phyloP scores from a whole-genome alignment of 2,888 invertebrate species.

The Heteropelma amictum region DNA sequence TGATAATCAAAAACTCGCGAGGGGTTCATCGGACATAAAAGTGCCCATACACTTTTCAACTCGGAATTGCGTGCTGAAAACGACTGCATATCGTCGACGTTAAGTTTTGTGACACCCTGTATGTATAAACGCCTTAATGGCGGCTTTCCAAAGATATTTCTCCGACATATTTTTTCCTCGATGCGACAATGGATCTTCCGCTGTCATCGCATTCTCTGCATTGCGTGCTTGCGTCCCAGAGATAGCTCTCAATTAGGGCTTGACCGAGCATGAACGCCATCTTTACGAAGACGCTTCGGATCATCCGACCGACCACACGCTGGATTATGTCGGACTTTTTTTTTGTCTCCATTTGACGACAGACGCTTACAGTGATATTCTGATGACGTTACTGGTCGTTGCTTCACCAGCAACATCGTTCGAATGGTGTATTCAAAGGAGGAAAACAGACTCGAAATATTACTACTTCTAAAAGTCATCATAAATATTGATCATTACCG shows the following conservation, averaged over 20 bases:
- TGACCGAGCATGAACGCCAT: not conserved
- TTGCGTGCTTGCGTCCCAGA: constrained; percentile 63
- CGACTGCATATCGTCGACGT: too few species aligned
- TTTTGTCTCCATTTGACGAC: not conserved
- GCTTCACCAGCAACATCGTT: too few species aligned
- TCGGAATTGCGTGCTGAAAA: too few species aligned
- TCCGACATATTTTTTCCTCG: constrained; percentile 25
- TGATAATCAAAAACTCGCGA: too few species aligned
- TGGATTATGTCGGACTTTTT: constrained; percentile 22
- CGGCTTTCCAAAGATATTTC: constrained; percentile 34
- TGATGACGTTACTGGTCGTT: too few species aligned
- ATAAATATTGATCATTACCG: too few species aligned
- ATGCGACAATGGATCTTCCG: constrained; percentile 67
- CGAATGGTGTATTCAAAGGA: too few species aligned
- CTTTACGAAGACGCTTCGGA: not conserved
- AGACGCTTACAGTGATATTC: too few species aligned
- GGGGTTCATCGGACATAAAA: too few species aligned
- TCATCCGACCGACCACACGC: constrained; percentile 37
- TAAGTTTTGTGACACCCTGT: not conserved
- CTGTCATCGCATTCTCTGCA: constrained; percentile 64
- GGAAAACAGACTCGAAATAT: too few species aligned
- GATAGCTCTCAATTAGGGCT: constrained; percentile 69
- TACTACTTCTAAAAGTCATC: too few species aligned
- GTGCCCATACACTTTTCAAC: too few species aligned
- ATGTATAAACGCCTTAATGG: not conserved